These are phyloP conservation scores for Rotaria magnacalcarata DNA, from an alignment of 2,888 invertebrate species.

Conservation along the genomic window DNA sequence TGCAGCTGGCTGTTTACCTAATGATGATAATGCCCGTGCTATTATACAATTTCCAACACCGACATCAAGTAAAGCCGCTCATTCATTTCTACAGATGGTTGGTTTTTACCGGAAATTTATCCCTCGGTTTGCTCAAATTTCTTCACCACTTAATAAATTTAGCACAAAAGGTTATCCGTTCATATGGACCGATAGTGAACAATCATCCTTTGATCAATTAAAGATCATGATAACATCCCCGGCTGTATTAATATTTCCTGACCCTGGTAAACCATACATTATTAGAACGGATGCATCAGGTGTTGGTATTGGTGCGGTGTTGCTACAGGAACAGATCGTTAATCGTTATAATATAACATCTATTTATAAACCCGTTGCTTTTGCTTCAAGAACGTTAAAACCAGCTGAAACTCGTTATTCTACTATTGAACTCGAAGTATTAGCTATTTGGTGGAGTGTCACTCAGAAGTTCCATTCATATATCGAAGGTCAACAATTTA, in stretches of 20 bases:
- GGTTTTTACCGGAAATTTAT: not conserved
- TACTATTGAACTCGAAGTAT: constrained; percentile 3
- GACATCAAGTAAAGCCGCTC: not conserved
- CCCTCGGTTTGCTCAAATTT: not conserved
- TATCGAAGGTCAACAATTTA: constrained; percentile 21
- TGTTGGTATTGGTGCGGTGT: not conserved
- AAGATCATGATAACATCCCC: not conserved
- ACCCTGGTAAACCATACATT: not conserved
- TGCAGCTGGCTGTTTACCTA: not conserved
- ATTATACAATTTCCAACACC: not conserved
- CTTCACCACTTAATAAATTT: not conserved
- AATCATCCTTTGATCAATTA: not conserved
- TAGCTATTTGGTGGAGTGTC: constrained; percentile 11
- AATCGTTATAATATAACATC: too few species aligned
- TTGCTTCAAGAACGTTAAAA: not conserved
- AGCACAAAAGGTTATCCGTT: not conserved
- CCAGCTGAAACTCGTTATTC: not conserved
- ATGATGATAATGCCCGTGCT: not conserved
- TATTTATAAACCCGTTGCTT: not conserved
- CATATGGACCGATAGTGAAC: not conserved
- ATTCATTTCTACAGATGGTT: not conserved
- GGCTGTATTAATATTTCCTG: not conserved
- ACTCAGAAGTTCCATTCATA: constrained; percentile 3
- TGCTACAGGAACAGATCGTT: not conserved
- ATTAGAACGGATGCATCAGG: not conserved